A percentile compares a stretch with the other conserved stretches of the same genome.
These are phyloP conservation scores for Chloebia gouldiae DNA, from an alignment of 2,113 vertebrate genomes.

Conservation along the genomic window DNA sequence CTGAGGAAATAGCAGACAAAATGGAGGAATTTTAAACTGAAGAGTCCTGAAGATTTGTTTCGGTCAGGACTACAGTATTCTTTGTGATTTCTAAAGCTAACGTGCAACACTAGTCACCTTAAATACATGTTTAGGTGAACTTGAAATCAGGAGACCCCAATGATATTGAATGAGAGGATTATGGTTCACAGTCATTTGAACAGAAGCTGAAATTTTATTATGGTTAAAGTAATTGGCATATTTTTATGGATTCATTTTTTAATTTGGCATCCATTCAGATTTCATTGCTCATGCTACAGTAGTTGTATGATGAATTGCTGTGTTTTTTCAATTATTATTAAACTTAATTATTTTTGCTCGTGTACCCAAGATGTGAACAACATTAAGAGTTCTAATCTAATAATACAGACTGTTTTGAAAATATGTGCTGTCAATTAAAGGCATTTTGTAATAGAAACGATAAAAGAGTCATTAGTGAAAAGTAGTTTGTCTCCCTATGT, in stretches of 20 bases:
- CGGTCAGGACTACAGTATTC: neutral
- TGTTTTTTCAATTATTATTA: conserved; percentile 69
- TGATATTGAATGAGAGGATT: neutral
- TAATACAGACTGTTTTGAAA: conserved; percentile 69
- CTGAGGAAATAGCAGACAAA: neutral
- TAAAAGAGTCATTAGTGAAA: conserved; percentile 72
- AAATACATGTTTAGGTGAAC: neutral
- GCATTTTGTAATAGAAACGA: conserved; percentile 66
- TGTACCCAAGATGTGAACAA: conserved; percentile 67
- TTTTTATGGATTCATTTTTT: conserved; percentile 67
- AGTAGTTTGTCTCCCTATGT: conserved; percentile 35
- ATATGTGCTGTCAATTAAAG: conserved; percentile 69
- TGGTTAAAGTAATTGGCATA: conserved; percentile 54
- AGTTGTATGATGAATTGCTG: conserved; percentile 65
- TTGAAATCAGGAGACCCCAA: neutral
- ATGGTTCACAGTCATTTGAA: neutral
- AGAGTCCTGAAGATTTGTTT: neutral
- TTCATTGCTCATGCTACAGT: neutral
- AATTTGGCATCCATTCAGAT: conserved; percentile 41
- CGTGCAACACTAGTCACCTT: neutral
- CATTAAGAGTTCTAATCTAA: conserved; percentile 67
- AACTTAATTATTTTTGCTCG: conserved; percentile 74
- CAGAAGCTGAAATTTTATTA: conserved; percentile 46
- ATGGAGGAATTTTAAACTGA: neutral
- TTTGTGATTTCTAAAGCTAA: neutral